These are phyloP conservation scores for Oegoconia quadripuncta DNA, from an alignment of 2,888 invertebrate species.

Conservation along the genomic window DNA sequence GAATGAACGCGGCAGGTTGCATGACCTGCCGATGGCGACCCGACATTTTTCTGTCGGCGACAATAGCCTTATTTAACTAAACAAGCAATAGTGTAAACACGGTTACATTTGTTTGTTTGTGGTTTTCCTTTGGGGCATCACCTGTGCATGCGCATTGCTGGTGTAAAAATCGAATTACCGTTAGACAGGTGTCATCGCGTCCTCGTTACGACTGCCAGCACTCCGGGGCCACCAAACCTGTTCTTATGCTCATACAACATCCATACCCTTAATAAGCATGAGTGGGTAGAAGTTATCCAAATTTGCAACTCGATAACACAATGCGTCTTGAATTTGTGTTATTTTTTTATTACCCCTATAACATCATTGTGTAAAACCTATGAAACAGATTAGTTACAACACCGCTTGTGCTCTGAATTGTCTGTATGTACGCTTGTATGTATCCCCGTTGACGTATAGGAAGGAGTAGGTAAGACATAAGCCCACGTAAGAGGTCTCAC, in stretches of 20 bases:
- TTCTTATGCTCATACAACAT: constrained; percentile 52
- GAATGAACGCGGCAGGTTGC: not conserved
- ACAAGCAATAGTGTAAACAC: constrained; percentile 4
- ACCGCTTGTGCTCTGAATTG: too few species aligned
- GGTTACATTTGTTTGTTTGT: constrained; percentile 26
- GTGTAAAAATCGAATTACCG: constrained; percentile 68
- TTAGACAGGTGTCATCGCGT: constrained; percentile 75
- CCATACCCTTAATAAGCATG: constrained; percentile 55
- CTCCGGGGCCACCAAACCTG: constrained; percentile 57
- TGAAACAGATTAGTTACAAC: too few species aligned
- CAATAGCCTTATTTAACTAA: not conserved
- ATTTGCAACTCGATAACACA: constrained; percentile 34
- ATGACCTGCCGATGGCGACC: not conserved
- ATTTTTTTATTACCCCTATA: too few species aligned
- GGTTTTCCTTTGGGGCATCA: constrained; percentile 43
- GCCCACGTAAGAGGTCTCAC: too few species aligned
- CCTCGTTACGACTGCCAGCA: constrained; percentile 55
- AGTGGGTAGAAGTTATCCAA: constrained; percentile 46
- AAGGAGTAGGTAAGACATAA: too few species aligned
- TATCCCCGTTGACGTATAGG: too few species aligned
- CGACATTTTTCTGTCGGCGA: not conserved
- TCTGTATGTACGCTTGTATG: too few species aligned
- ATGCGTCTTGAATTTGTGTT: constrained; percentile 16
- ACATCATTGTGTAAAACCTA: too few species aligned
- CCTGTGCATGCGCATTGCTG: constrained; percentile 37